Evolutionary conservation across 2,888 invertebrate species (phyloP), one percentile per base, ranked within the genome.

Genomic region (Xanthia togata): DNA sequence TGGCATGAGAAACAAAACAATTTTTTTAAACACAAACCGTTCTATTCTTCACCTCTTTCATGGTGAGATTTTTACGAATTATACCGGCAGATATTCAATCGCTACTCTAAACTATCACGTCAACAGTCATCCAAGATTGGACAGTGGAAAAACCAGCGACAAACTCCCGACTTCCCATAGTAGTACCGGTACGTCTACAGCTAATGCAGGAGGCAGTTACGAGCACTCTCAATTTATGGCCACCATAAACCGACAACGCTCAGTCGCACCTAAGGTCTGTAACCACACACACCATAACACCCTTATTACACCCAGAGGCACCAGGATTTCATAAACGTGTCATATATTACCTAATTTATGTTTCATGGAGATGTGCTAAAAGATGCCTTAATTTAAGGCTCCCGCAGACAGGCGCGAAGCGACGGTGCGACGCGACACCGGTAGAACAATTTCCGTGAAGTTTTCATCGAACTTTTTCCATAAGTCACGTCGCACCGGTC

Each of bases 221-320:
- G 95, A 94, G 89, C 95, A 95, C 95, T 95, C 94, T 90, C 89
- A 91, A 93, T 95, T 95, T 95, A 95, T 91, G 91, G 89, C 80
- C 68, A 75, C 86, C 92, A 92, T 95, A 95, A 95, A 95, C 91
- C 79, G 69, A 83, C 89, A 84, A 76, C 91, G 91, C 89, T 90
- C 91, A 90, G 91, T 91, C 91, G 90, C 91, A 90, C 93, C 94
- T 89, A 85, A 89, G 89, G 87, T 82, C 82, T 84, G 86, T 76
- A 80, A 86, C 83, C 79, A 75, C 73, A 75, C 64, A 70, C 84
- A 77, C 78, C 83, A 76, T 75, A 73, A 75, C 71, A 17, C 73
- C 78, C 82, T 44, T 78, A 81, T 76, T 82, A 69, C 73, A 62
- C 59, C 60, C 53, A 23, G 31, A 55, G 64, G 53, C 47, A 70